phyloP scores from a whole-genome alignment of 2,888 invertebrate genomes.

The Conomelus anceps region DNA sequence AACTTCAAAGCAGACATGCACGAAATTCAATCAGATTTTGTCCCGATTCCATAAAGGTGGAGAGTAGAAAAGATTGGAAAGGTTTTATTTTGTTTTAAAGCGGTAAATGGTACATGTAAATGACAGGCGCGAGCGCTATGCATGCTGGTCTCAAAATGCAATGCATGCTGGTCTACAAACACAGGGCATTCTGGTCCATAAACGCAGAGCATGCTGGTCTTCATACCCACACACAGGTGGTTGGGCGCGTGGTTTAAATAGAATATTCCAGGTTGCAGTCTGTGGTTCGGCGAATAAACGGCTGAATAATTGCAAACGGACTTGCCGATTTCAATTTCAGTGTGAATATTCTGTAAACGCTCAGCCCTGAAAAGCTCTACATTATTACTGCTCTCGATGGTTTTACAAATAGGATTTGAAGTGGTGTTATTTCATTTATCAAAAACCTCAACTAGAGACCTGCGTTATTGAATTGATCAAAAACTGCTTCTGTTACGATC shows the following conservation, averaged over 20 bases:
- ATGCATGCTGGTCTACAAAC: not conserved
- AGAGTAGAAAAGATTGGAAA: not conserved
- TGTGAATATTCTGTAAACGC: not conserved
- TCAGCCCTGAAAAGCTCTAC: not conserved
- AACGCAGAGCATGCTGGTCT: not conserved
- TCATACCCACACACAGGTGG: not conserved
- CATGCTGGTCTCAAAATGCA: not conserved
- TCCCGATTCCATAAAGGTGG: not conserved
- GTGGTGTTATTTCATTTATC: not conserved
- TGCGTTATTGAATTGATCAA: not conserved
- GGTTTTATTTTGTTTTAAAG: not conserved
- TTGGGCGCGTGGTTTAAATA: not conserved
- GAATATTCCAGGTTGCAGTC: not conserved
- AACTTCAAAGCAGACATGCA: not conserved
- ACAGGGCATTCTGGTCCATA: not conserved
- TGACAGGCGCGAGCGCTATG: not conserved
- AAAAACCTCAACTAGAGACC: no score
- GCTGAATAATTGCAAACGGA: not conserved
- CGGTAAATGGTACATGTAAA: not conserved
- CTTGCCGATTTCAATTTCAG: not conserved
- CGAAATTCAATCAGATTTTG: not conserved
- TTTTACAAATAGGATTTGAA: not conserved
- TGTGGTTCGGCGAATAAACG: not conserved
- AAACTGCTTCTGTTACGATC: no score
- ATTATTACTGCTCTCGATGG: not conserved